Conservation (phyloP, 2,113 vertebrate species). For the Plotosus lineatus region DNA sequence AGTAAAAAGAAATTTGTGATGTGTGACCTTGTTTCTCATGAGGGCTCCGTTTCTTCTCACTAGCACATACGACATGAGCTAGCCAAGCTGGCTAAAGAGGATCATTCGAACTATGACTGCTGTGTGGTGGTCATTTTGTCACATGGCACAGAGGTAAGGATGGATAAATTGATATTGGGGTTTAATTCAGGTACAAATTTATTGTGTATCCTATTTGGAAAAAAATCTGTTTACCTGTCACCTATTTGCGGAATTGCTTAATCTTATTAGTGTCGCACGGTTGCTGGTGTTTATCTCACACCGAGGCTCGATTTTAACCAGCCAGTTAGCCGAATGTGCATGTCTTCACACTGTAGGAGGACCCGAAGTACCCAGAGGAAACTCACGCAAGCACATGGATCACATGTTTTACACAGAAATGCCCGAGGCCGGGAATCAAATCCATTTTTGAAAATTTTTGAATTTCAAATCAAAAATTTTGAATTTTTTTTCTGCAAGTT, state of each 20-base stretch:
- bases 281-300: too few species aligned
- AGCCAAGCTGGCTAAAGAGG: conserved; percentile 67
- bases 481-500: background rate
- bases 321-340: too few species aligned
- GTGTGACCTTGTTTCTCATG: background rate
- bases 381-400: too few species aligned
- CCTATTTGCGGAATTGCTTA: too few species aligned
- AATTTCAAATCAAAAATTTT: background rate
- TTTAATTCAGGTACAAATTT: background rate
- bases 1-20: background rate
- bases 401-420: too few species aligned
- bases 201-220: background rate
- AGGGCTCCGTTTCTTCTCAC: background rate
- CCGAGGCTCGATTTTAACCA: too few species aligned
- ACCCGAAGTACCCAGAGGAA: too few species aligned
- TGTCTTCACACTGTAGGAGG: too few species aligned
- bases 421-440: too few species aligned
- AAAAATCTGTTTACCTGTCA: too few species aligned
- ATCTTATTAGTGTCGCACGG: too few species aligned
- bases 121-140: conserved; percentile 91
- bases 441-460: background rate
- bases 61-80: conserved; percentile 80
- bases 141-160: conserved; percentile 86
- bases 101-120: conserved; percentile 83
- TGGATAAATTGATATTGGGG: background rate